phyloP scores from a whole-genome alignment of 1,140 invertebrate species.

The Cylas formicarius region DNA sequence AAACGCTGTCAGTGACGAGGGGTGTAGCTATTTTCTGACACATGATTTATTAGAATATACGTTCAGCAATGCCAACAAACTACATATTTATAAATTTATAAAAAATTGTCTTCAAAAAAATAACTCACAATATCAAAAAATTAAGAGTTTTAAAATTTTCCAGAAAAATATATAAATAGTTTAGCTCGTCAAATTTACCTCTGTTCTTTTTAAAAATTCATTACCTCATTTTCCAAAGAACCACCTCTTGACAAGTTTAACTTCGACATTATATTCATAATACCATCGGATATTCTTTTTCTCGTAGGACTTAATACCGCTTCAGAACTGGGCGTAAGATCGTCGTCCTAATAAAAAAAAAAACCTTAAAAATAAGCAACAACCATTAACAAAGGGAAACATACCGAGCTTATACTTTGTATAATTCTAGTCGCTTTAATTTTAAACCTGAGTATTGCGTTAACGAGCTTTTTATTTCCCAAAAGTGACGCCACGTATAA shows the following conservation, averaged over 20 bases:
- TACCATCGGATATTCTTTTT: constrained; percentile 74
- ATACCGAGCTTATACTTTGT: constrained; percentile 26
- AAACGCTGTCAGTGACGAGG: too few relatives aligned
- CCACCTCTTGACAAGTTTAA: constrained; percentile 54
- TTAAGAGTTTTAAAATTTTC: too few relatives aligned
- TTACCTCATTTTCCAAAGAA: constrained; percentile 39
- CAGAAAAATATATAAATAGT: too few relatives aligned
- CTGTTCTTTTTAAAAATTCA: background rate
- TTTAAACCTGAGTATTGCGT: constrained; percentile 67
- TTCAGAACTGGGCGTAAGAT: constrained; percentile 39
- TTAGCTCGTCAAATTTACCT: background rate
- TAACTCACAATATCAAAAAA: background rate
- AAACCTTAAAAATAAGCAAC: background rate
- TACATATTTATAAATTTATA: constrained; percentile 9
- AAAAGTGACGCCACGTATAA: constrained; percentile 81
- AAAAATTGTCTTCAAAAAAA: background rate
- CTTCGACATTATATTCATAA: constrained; percentile 79
- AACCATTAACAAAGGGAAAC: background rate
- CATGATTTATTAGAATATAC: too few relatives aligned
- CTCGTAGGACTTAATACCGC: constrained; percentile 55
- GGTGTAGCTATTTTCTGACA: too few relatives aligned
- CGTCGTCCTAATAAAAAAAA: constrained; percentile 32
- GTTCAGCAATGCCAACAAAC: background rate
- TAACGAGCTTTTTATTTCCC: constrained; percentile 74
- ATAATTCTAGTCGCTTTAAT: constrained; percentile 55